Percentiles rank a stretch among this genome's conserved stretches.
Evolutionary conservation across 1,140 invertebrate genomes (phyloP).

Genomic region (Lepidurus couesii): DNA sequence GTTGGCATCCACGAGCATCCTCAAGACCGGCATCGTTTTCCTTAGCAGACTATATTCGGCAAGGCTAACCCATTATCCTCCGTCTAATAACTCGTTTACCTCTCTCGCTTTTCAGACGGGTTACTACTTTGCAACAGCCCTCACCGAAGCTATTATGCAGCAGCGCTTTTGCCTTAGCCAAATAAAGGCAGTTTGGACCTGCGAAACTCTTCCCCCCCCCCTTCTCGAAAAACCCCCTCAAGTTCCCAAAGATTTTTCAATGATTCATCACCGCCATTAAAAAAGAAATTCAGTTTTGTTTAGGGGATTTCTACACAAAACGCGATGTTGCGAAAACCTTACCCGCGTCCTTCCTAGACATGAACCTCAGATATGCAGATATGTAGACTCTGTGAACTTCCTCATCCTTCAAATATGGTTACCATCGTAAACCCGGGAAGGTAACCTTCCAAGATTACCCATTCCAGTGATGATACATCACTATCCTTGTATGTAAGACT

Average conservation of each 20-base stretch:
- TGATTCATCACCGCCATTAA: slow-evolving; percentile 12
- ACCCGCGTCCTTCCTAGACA: too few relatives aligned
- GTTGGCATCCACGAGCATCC: background rate
- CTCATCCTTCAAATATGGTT: too few relatives aligned
- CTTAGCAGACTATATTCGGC: background rate
- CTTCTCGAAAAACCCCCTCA: background rate
- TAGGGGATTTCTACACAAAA: background rate
- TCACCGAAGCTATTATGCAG: background rate
- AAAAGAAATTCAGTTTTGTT: background rate
- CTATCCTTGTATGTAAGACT: too few relatives aligned
- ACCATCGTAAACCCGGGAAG: too few relatives aligned
- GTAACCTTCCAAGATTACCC: too few relatives aligned
- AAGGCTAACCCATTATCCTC: background rate
- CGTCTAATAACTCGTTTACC: slow-evolving; percentile 19
- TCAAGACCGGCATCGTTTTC: background rate
- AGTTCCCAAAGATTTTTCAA: background rate
- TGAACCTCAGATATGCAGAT: too few relatives aligned
- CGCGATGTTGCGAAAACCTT: background rate
- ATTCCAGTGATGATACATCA: too few relatives aligned
- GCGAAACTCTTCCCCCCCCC: background rate
- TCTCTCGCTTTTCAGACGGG: slow-evolving; percentile 13
- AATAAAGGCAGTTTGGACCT: background rate
- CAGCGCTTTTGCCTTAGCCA: background rate
- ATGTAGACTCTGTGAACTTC: too few relatives aligned
- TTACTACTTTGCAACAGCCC: background rate